Evolutionary conservation across 2,797 vertebrate species (phyloP).

Genomic region (Alcedo quadribrachys): DNA sequence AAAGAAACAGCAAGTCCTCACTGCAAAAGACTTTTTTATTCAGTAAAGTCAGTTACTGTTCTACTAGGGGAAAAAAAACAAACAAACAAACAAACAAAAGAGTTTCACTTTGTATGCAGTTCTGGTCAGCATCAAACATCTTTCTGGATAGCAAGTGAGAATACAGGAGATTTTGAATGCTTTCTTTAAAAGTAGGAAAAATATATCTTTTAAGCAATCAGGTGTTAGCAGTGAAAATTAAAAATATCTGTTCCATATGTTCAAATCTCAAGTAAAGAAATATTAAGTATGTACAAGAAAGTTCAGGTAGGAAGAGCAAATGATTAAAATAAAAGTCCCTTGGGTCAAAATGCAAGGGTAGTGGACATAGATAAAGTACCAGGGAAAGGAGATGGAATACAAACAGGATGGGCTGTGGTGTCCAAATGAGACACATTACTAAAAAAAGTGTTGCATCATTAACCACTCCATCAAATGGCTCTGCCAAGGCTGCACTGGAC

Average conservation of each 20-base stretch:
- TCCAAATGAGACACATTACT: slow-evolving; percentile 71
- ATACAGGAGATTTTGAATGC: slow-evolving; percentile 62
- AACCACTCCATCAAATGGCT: slow-evolving; percentile 55
- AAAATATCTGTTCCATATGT: slow-evolving; percentile 75
- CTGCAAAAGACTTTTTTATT: background rate
- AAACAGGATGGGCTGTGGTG: slow-evolving; percentile 68
- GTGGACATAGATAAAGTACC: slow-evolving; percentile 71
- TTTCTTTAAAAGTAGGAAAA: slow-evolving; percentile 61
- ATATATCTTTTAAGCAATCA: slow-evolving; percentile 67
- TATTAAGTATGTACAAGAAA: slow-evolving; percentile 73
- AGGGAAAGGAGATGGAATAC: slow-evolving; percentile 68
- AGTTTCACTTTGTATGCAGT: slow-evolving; percentile 31
- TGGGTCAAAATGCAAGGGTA: slow-evolving; percentile 27
- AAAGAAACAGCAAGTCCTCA: background rate
- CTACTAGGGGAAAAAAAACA: background rate
- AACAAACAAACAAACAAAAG: background rate
- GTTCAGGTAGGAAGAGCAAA: slow-evolving; percentile 70
- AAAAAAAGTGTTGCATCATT: slow-evolving; percentile 60
- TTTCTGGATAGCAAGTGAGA: slow-evolving; percentile 16
- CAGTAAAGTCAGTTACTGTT: background rate
- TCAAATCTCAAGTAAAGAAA: slow-evolving; percentile 63
- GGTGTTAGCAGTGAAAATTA: slow-evolving; percentile 61
- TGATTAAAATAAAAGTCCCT: slow-evolving; percentile 75
- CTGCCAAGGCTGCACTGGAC: slow-evolving; percentile 2
- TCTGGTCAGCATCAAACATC: slow-evolving; percentile 6